Conservation (phyloP, 1,140 invertebrate species). For the Bombus huntii region DNA sequence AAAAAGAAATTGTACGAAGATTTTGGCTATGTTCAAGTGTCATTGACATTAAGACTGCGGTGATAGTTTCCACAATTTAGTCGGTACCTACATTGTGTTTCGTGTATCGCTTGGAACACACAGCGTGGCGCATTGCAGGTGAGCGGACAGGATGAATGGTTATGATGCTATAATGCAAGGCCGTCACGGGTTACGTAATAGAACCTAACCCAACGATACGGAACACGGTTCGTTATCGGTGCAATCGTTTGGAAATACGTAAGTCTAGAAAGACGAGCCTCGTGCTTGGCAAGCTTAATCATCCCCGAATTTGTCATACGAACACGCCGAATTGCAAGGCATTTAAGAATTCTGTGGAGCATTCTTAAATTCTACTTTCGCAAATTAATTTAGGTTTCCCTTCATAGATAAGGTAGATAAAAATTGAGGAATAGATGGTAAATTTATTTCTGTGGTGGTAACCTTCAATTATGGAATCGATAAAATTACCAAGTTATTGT, state of each 20-base stretch:
- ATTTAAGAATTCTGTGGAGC: too few relatives aligned
- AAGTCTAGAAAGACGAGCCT: conserved; percentile 20
- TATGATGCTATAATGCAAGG: conserved; percentile 80
- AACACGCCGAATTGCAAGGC: not conserved
- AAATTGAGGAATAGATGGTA: not conserved
- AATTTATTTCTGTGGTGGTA: too few relatives aligned
- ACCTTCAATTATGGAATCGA: too few relatives aligned
- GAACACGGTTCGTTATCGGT: conserved; percentile 73
- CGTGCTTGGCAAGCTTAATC: not conserved
- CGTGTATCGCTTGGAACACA: conserved; percentile 63
- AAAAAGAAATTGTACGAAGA: not conserved
- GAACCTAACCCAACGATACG: conserved; percentile 74
- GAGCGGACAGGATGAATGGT: conserved; percentile 79
- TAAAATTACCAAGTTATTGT: too few relatives aligned
- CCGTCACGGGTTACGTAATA: conserved; percentile 74
- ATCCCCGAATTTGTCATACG: not conserved
- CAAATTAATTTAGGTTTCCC: not conserved
- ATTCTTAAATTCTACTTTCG: not conserved
- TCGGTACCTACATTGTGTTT: not conserved
- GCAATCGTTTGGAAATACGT: conserved; percentile 64
- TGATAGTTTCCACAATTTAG: conserved; percentile 18
- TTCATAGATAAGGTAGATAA: not conserved
- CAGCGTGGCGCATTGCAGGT: conserved; percentile 78
- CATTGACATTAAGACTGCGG: not conserved
- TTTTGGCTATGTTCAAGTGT: not conserved